Conservation (phyloP, 2,888 invertebrate species). For the Acronicta psi region DNA sequence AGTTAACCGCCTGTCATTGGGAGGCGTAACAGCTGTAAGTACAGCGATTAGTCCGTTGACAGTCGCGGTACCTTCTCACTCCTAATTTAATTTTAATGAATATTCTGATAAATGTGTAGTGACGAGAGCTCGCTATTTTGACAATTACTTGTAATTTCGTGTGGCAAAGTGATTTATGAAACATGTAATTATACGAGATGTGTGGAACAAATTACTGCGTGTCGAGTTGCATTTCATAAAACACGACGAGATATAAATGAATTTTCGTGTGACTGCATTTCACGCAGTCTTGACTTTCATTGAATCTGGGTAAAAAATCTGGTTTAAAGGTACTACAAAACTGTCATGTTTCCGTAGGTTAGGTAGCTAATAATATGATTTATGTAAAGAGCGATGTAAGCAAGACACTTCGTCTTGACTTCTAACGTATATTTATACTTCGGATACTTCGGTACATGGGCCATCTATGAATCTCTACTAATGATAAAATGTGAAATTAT, state of each 20-base stretch:
- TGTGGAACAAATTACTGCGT: conserved; percentile 19
- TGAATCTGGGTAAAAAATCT: neutral
- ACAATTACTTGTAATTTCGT: conserved; percentile 27
- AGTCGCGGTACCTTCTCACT: conserved; percentile 27
- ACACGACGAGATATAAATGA: conserved; percentile 20
- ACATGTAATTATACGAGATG: conserved; percentile 34
- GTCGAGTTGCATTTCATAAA: conserved; percentile 33
- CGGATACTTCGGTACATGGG: too few relatives aligned
- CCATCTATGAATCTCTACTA: too few relatives aligned
- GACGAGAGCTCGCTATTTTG: conserved; percentile 28
- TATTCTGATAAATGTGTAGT: conserved; percentile 47
- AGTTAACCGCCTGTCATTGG: conserved; percentile 44
- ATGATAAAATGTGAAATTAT: too few relatives aligned
- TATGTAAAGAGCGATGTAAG: neutral
- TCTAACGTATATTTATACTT: too few relatives aligned
- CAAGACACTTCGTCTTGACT: too few relatives aligned
- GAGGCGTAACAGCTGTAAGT: conserved; percentile 31
- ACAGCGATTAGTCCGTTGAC: conserved; percentile 37
- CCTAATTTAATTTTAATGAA: conserved; percentile 55
- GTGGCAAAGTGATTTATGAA: conserved; percentile 35
- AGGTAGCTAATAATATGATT: too few relatives aligned
- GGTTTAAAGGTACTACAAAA: neutral
- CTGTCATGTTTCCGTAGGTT: neutral
- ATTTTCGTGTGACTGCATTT: conserved; percentile 24
- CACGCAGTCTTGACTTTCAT: conserved; percentile 29